Evolutionary conservation across 1,140 invertebrate genomes (phyloP), one percentile per base, ranked within the genome.

Genomic region (Olivierus martensii): DNA sequence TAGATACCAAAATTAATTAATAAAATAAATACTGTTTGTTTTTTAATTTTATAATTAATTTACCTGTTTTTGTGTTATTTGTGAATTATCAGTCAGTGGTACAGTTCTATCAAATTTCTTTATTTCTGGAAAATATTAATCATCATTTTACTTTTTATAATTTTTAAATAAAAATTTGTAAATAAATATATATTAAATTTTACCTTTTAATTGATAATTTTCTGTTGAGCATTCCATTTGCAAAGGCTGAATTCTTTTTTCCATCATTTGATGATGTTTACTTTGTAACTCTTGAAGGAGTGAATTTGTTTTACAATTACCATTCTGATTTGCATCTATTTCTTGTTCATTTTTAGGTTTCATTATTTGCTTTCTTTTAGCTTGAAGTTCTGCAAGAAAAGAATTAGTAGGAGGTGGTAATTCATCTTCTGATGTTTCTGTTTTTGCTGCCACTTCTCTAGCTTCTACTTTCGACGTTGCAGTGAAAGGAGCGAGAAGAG

Each of bases 201-300:
- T 43, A 43, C 41, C 41, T 43, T 43, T 17, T 4, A 18, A 18
- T 22, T 18, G 41, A n/a, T n/a, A n/a, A 43, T 17, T 17, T 43
- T 43, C 41, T 17, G 41, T 22, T 43, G 41, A 22, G 7, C 9
- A 28, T 28, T 28, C 28, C 28, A 28, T 4, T 28, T 28, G 28
- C 9, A 28, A 28, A n/a, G 14, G n/a, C 14, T 28, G 45, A 22
- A 15, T 46, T 46, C 19, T 46, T 56, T 38, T 45, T 9, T 56
- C 41, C 28, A 41, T 7, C 44, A 56, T 37, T 35, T 46, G 21
- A 18, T 22, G 17, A 47, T 66, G 62, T 51, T 65, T 66, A 3
- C 79, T 79, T 69, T 87, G 83, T 12, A 87, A 63, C 64, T 87
- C 84, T 63, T 77, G 77, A 14, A 88, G 64, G 81, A 83, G 86